Evolutionary conservation across 1,140 invertebrate genomes (phyloP), one percentile per base, ranked within the genome.

Genomic region (Cydia fagiglandana): DNA sequence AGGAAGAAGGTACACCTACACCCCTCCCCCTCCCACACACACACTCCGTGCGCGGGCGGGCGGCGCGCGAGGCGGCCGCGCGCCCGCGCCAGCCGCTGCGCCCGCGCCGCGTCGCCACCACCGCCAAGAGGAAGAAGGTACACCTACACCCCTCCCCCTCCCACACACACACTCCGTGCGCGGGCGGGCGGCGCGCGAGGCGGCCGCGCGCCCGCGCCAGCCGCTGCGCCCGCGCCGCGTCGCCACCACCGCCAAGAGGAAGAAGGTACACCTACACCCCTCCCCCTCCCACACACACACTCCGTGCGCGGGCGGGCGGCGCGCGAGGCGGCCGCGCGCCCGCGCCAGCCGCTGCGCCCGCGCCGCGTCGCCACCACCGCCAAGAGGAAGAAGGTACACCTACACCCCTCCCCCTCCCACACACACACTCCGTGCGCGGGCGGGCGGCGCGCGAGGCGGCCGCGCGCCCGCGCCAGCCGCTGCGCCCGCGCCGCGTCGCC

Each of bases 31-130:
- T 24, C 24, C 24, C n/a, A n/a, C n/a, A n/a, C n/a, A n/a, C n/a
- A n/a, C n/a, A n/a, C n/a, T n/a, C n/a, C n/a, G n/a, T 77, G 24
- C 66, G 76, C 81, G 41, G 82, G 78, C 64, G 81, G 77, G 64
- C 96, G 47, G 96, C 96, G 56, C 94, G 96, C 78, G 96, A 97
- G 81, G 96, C 97, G 76, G 95, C 95, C 70, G 95, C 96, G 20
- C 97, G 97, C 90, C 98, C 98, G 83, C 97, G 97, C 91, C 98
- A 98, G 82, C 95, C 98, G 86, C 94, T 99, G 75, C 98, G 98
- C 92, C 97, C 98, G 80, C 95, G 97, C 80, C 97, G 98, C 94
- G 97, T 98, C 79, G 97, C 97, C 92, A 96, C 97, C 81, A 97
- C 97, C 80, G 97, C 97, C 77, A 99, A 99, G 94, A 95, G 98